These are phyloP conservation scores for Tetheella fluctuosa DNA, from an alignment of 2,888 invertebrate genomes.

Conservation along the genomic window DNA sequence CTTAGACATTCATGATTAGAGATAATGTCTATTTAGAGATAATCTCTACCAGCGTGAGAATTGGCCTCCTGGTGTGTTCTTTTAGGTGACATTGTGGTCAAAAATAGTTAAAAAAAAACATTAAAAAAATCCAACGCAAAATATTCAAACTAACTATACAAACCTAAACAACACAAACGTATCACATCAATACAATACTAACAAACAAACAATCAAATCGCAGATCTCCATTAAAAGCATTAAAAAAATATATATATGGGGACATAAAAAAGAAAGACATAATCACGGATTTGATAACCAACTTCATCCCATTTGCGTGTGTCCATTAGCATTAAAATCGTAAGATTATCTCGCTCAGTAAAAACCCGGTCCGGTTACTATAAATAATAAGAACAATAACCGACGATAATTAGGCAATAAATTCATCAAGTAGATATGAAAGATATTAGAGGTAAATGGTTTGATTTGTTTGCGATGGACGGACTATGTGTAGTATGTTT, in stretches of 20 bases:
- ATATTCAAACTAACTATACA: too few species aligned
- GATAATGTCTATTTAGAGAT: too few species aligned
- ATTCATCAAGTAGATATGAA: slow-evolving; percentile 59
- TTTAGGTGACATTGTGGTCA: too few species aligned
- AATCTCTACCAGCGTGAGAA: too few species aligned
- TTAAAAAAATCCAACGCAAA: too few species aligned
- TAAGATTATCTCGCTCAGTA: slow-evolving; percentile 57
- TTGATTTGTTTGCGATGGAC: slow-evolving; percentile 38
- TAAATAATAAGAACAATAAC: slow-evolving; percentile 63
- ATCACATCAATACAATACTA: not conserved
- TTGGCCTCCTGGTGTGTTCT: too few species aligned
- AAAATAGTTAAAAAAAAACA: too few species aligned
- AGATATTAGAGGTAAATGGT: slow-evolving; percentile 39
- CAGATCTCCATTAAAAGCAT: slow-evolving; percentile 10
- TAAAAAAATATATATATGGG: not conserved
- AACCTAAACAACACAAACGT: not conserved
- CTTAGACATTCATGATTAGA: too few species aligned
- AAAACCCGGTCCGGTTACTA: slow-evolving; percentile 39
- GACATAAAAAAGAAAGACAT: not conserved
- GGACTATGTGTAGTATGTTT: slow-evolving; percentile 23
- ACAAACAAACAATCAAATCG: slow-evolving; percentile 9
- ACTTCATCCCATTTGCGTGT: slow-evolving; percentile 47
- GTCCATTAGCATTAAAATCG: slow-evolving; percentile 61
- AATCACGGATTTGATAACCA: slow-evolving; percentile 20
- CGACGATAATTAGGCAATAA: slow-evolving; percentile 62